phyloP scores from a whole-genome alignment of 2,888 invertebrate genomes.

The Chymomyza amoena region DNA sequence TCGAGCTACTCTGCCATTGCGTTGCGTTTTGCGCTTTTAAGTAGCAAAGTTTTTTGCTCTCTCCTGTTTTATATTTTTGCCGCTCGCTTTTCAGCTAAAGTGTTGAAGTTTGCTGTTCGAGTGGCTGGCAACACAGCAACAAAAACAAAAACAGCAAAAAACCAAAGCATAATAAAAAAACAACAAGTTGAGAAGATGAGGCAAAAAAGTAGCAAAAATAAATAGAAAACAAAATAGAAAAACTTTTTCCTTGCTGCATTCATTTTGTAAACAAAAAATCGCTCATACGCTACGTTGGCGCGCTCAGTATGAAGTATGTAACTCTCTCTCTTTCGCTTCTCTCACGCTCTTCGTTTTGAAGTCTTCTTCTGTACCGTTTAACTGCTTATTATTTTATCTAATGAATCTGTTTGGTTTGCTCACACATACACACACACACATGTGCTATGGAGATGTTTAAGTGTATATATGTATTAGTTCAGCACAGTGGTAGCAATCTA shows the following conservation, averaged over 20 bases:
- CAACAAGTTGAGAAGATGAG: too few relatives aligned
- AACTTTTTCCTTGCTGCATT: slow-evolving; percentile 60
- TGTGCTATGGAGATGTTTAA: too few relatives aligned
- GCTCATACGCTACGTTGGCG: slow-evolving; percentile 61
- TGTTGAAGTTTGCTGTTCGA: slow-evolving; percentile 72
- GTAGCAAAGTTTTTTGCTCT: slow-evolving; percentile 64
- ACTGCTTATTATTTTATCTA: slow-evolving; percentile 71
- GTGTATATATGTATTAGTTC: too few relatives aligned
- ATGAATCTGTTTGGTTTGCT: slow-evolving; percentile 64
- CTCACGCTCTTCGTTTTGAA: neutral
- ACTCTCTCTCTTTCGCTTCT: neutral
- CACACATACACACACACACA: neutral
- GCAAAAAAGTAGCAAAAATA: neutral
- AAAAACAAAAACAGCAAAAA: slow-evolving; percentile 7
- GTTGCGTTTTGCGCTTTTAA: slow-evolving; percentile 73
- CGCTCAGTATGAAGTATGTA: neutral
- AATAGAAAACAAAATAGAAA: slow-evolving; percentile 28
- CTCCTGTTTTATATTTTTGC: slow-evolving; percentile 25
- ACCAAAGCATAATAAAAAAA: too few relatives aligned
- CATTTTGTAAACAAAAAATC: slow-evolving; percentile 23
- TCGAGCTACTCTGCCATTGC: slow-evolving; percentile 65
- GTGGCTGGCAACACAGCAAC: slow-evolving; percentile 41
- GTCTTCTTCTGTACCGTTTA: slow-evolving; percentile 3
- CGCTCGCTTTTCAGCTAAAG: slow-evolving; percentile 63
- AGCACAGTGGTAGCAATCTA: too few relatives aligned